Conservation (phyloP, 2,888 invertebrate genomes). For the Eudemis profundana region DNA sequence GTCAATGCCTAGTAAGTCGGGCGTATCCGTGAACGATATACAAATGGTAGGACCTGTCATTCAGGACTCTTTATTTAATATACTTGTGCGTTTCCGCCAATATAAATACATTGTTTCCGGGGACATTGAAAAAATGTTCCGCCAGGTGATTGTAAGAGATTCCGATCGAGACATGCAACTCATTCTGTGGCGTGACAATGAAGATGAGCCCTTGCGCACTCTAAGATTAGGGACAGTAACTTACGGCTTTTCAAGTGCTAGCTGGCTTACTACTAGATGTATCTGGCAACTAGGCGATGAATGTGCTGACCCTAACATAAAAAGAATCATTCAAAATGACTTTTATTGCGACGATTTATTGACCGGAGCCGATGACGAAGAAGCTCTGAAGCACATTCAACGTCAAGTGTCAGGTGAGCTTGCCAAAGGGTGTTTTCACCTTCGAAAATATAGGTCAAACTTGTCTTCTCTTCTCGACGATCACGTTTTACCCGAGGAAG, state of each 20-base stretch:
- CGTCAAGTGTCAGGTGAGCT: conserved; percentile 4
- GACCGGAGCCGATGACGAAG: conserved; percentile 31
- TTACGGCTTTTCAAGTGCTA: conserved; percentile 16
- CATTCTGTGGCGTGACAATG: conserved; percentile 18
- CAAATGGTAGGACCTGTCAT: no score
- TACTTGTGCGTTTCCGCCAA: no score
- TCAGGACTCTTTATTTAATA: no score
- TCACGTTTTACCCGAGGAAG: not conserved
- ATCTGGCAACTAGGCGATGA: no score
- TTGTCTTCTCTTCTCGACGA: not conserved
- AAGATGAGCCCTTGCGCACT: conserved; percentile 1
- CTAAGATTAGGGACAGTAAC: conserved; percentile 12
- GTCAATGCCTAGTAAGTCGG: not conserved
- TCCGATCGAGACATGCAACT: conserved; percentile 3
- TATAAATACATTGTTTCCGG: no score
- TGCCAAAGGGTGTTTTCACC: conserved; percentile 24
- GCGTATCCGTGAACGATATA: no score
- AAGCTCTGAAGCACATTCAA: conserved; percentile 27
- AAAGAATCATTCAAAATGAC: conserved; percentile 22
- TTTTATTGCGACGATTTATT: conserved; percentile 37
- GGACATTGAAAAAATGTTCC: no score
- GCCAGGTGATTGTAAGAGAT: conserved; percentile 3
- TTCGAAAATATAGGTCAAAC: conserved; percentile 42
- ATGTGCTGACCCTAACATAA: conserved; percentile 1
- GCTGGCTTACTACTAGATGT: conserved; percentile 17